These are phyloP conservation scores for Drosophila pseudoobscura DNA, from an alignment of 1,140 invertebrate species.

Conservation along the genomic window DNA sequence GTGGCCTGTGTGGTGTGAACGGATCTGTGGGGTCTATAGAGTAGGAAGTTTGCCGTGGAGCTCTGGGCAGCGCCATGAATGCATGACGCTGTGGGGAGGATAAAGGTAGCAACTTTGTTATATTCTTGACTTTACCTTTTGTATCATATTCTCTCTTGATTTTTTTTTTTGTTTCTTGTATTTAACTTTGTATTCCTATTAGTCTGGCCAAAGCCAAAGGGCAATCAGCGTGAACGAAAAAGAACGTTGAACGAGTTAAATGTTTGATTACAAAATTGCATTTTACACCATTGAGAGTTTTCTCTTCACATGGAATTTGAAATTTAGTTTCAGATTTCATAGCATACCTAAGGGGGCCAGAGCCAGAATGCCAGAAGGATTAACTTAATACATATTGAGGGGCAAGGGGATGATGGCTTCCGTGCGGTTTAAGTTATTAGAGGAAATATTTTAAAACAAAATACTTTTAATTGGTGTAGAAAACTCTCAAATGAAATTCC, in stretches of 20 bases:
- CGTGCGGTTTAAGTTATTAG: no score
- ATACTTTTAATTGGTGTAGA: no score
- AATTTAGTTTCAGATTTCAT: constrained; percentile 31
- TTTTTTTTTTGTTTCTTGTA: constrained; percentile 43
- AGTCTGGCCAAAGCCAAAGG: constrained; percentile 33
- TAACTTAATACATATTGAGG: no score
- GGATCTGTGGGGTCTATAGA: constrained; percentile 40
- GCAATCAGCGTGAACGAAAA: constrained; percentile 49
- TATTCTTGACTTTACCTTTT: constrained; percentile 69
- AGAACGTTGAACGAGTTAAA: constrained; percentile 40
- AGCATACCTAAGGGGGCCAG: neutral
- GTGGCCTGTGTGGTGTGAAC: constrained; percentile 47
- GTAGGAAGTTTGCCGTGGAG: constrained; percentile 3
- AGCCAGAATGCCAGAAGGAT: neutral
- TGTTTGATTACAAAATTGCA: constrained; percentile 61
- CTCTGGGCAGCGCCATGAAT: no score
- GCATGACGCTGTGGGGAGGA: constrained; percentile 12
- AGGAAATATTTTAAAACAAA: no score
- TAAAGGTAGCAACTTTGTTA: constrained; percentile 38
- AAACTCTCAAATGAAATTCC: no score
- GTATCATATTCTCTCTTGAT: constrained; percentile 45
- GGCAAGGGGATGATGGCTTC: no score
- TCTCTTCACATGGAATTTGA: constrained; percentile 25
- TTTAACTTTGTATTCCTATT: constrained; percentile 51
- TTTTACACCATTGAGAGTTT: constrained; percentile 44